These are phyloP conservation scores for Cheilosia grossa DNA, from an alignment of 2,888 invertebrate species.

Conservation along the genomic window DNA sequence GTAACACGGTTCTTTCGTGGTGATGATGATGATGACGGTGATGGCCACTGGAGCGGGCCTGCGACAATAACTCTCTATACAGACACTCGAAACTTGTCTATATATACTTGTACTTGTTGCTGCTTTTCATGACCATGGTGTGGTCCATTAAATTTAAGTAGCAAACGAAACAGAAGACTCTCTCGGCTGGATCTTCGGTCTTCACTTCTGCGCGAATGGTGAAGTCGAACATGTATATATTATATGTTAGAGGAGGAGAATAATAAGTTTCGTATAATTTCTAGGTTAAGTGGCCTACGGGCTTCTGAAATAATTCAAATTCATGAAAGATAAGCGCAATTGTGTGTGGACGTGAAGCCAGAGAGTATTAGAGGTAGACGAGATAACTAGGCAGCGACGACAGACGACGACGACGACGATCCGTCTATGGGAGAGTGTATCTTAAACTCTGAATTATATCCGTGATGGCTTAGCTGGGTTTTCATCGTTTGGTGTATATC, in stretches of 20 bases:
- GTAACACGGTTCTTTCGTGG: slow-evolving; percentile 60
- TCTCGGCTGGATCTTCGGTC: slow-evolving; percentile 5
- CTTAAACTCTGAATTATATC: slow-evolving; percentile 60
- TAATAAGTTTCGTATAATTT: slow-evolving; percentile 73
- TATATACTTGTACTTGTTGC: neutral
- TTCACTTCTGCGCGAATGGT: neutral
- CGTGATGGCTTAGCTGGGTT: slow-evolving; percentile 27
- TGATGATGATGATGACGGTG: slow-evolving; percentile 39
- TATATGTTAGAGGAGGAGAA: slow-evolving; percentile 64
- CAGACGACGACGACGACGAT: neutral
- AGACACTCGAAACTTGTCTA: slow-evolving; percentile 22
- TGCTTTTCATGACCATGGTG: slow-evolving; percentile 62
- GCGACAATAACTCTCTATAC: slow-evolving; percentile 53
- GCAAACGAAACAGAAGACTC: slow-evolving; percentile 63
- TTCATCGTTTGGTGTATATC: slow-evolving; percentile 1
- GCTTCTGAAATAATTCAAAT: slow-evolving; percentile 75
- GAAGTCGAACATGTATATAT: slow-evolving; percentile 49
- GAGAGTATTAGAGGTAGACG: slow-evolving; percentile 8
- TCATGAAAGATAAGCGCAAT: slow-evolving; percentile 73
- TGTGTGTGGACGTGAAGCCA: slow-evolving; percentile 54
- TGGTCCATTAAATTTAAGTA: slow-evolving; percentile 74
- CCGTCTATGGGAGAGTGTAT: slow-evolving; percentile 30
- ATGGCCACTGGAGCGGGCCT: slow-evolving; percentile 61
- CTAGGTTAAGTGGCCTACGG: slow-evolving; percentile 74
- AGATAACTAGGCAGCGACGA: slow-evolving; percentile 1